Evolutionary conservation across 2,797 vertebrate genomes (phyloP), one percentile per base, ranked within the genome.

Genomic region (Brachyrhaphis roseni): DNA sequence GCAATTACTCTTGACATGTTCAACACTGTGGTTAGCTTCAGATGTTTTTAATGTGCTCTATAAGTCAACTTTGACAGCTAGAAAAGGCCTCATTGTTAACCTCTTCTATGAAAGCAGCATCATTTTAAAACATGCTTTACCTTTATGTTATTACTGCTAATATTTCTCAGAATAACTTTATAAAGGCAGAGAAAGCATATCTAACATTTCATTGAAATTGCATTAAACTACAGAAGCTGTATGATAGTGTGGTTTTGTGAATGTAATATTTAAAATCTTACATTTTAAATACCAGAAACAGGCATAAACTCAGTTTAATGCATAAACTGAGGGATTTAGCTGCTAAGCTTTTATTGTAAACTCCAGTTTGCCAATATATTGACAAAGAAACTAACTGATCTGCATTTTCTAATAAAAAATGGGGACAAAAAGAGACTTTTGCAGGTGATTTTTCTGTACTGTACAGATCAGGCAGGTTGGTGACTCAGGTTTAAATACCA

Each of bases 401-500:
- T 72, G 20, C 39, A 78, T 51, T 36, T 2, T 4, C 36, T 12
- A 8, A 28, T 4, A 74, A 34, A 51, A 72, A 11, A 10, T 12
- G 5, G 47, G 11, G 55, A 8, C 1, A 16, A 72, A 51, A 70
- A 66, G 34, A 55, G 41, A 36, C 47, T 39, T 71, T 26, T 73
- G 36, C 45, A 53, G 18, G 70, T 41, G 23, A 39, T 46, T 34
- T 70, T 73, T 78, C 28, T 31, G 46, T n/a, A 10, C 71, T 49
- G 28, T 20, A 4, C 4, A 49, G 26, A 41, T 43, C 39, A n/a
- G 66, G 36, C 2, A 41, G 66, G 46, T 23, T 5, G n/a, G 36
- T 53, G 62, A 84, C 72, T 86, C 75, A 76, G 78, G 45, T 76
- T 82, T 81, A 75, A 80, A 15, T 41, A n/a, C 45, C 57, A 76